phyloP scores from a whole-genome alignment of 2,113 vertebrate species.

The Chloropsis cyanopogon region DNA sequence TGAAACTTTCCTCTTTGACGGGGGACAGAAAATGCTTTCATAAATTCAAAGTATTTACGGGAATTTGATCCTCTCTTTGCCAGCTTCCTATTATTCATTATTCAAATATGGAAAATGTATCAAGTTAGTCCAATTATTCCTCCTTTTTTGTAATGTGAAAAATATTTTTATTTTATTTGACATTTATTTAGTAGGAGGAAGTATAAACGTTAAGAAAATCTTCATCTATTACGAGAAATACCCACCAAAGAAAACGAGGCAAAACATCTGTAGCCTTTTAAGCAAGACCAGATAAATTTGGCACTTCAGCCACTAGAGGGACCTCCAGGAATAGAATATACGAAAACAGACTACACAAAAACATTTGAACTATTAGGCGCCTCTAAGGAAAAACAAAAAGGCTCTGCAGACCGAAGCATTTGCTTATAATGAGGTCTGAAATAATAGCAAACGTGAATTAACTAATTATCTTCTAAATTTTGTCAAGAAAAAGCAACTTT shows the following conservation, averaged over 20 bases:
- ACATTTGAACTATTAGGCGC: neutral
- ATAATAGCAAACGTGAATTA: neutral
- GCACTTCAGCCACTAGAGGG: slow-evolving; percentile 57
- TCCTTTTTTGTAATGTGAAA: neutral
- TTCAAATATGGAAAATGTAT: neutral
- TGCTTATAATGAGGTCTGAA: neutral
- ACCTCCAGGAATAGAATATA: slow-evolving; percentile 45
- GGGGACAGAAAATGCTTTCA: neutral
- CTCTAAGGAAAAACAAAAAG: neutral
- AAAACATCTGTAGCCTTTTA: neutral
- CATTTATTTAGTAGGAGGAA: neutral
- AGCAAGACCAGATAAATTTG: neutral
- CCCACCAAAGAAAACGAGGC: neutral
- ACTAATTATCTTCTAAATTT: neutral
- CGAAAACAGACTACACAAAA: neutral
- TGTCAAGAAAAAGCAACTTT: neutral
- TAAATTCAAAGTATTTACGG: neutral
- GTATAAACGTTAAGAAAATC: neutral
- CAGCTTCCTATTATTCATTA: neutral
- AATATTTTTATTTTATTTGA: neutral
- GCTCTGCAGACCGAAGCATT: neutral
- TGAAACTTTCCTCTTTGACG: neutral
- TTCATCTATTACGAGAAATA: neutral
- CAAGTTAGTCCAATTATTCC: neutral
- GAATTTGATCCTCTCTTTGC: neutral